A percentile compares a stretch with the other conserved stretches of the same genome.
These are phyloP conservation scores for Drosophila yakuba DNA, from an alignment of 1,140 invertebrate species.

Conservation along the genomic window DNA sequence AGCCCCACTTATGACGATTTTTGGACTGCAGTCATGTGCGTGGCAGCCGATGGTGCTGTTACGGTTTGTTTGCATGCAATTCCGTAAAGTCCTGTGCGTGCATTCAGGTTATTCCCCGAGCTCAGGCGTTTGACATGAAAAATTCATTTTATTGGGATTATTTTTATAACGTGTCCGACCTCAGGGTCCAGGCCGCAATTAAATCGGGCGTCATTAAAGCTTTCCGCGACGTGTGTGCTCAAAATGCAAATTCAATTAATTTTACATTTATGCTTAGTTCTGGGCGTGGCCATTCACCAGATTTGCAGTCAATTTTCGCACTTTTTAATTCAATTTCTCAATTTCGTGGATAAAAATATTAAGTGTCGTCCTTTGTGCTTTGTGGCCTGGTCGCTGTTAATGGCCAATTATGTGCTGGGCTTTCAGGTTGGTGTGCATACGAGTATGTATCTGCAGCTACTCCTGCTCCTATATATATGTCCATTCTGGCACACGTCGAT, in stretches of 20 bases:
- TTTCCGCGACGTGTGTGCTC: conserved; percentile 11
- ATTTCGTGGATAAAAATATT: conserved; percentile 50
- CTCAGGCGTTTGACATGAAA: conserved; percentile 83
- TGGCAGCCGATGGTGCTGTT: conserved; percentile 28
- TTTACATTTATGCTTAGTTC: conserved; percentile 74
- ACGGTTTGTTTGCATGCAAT: conserved; percentile 80
- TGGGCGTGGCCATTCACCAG: conserved; percentile 19
- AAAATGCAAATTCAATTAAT: conserved; percentile 78
- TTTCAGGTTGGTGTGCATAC: conserved; percentile 18
- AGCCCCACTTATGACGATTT: conserved; percentile 11
- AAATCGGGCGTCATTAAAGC: conserved; percentile 54
- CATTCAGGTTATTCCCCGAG: conserved; percentile 79
- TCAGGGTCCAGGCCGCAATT: conserved; percentile 37
- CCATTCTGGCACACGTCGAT: conserved; percentile 42
- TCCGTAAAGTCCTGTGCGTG: conserved; percentile 80
- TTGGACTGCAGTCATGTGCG: conserved; percentile 38
- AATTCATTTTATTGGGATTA: conserved; percentile 84
- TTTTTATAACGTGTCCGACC: conserved; percentile 71
- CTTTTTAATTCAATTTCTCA: conserved; percentile 77
- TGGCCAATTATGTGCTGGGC: conserved; percentile 74
- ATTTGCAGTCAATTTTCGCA: conserved; percentile 66
- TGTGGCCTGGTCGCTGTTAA: conserved; percentile 64
- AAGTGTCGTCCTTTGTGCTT: conserved; percentile 59
- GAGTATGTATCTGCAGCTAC: not conserved
- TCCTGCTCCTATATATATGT: conserved; percentile 8